Evolutionary conservation across 2,888 invertebrate species (phyloP).

Genomic region (Buathra laborator): DNA sequence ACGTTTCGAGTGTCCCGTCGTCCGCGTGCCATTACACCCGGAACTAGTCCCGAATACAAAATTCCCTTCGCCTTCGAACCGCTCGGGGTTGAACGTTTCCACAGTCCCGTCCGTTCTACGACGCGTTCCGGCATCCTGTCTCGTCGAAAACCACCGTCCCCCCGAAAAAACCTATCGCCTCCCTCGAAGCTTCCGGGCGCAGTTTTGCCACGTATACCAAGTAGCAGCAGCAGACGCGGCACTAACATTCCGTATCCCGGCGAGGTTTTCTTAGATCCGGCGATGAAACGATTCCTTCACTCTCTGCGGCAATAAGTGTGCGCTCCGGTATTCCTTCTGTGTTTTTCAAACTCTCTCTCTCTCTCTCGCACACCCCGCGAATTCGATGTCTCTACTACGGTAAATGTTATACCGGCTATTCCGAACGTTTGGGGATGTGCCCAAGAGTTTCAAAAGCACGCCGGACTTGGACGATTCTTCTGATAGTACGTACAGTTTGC

Average conservation of each 20-base stretch:
- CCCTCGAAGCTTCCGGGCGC: background rate
- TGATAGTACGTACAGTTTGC: conserved; percentile 10
- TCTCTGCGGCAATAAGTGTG: conserved; percentile 4
- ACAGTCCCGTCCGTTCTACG: background rate
- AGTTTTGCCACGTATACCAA: conserved; percentile 6
- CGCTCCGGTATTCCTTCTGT: conserved; percentile 16
- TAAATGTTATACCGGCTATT: conserved; percentile 17
- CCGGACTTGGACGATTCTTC: conserved; percentile 11
- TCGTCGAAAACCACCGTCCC: background rate
- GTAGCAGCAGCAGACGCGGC: background rate
- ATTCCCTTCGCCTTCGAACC: conserved; percentile 73
- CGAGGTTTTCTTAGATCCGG: conserved; percentile 4
- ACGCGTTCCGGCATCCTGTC: conserved; percentile 42
- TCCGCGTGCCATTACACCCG: conserved; percentile 81
- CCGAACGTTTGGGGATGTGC: conserved; percentile 10
- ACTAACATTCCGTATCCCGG: background rate
- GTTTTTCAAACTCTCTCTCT: conserved; percentile 8
- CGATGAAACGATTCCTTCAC: conserved; percentile 5
- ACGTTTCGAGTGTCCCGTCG: conserved; percentile 58
- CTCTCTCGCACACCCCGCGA: background rate
- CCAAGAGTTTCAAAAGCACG: conserved; percentile 8
- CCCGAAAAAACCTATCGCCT: conserved; percentile 3
- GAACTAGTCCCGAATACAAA: conserved; percentile 80
- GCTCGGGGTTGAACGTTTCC: conserved; percentile 40
- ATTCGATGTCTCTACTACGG: conserved; percentile 1